Base-by-base conservation (phyloP, 2,888 invertebrate genomes). In the Therioaphis trifolii region DNA sequence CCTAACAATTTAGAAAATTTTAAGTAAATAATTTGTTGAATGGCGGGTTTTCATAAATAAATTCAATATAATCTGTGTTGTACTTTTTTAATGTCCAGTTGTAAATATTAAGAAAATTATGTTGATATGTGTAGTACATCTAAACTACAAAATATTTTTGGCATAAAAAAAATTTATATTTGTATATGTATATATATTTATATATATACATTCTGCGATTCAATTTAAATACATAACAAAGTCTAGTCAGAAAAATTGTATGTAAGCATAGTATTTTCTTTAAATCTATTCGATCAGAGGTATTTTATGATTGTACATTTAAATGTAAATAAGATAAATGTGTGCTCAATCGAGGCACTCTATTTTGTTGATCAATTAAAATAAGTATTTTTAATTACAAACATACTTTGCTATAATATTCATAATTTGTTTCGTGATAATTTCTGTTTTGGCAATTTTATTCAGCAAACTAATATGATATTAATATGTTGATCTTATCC, bases 311-410 rank as follows among this genome's bases (percentile, higher is more conserved):
- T 43, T 82, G 82, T 82, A 82, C 12, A 82, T 74, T 82, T 21
- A 29, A 82, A 74, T 82, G 72, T 82, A 82, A 66, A 82, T 82
- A 82, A 82, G 40, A 61, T 52, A 63, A 46, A n/a, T 1, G 49
- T 52, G 82, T 82, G 63, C 49, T 63, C 69, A 52, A 27, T 21
- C 52, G 49, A 35, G 5, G 24, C 74, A 66, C 74, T 63, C 7
- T 82, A 72, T 82, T 82, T 82, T 82, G 66, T 74, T 74, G 72
- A 82, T 63, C 61, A 74, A 74, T 82, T 82, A 35, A 40, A 35
- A 29, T 80, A 71, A 80, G 80, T 71, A 72, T 72, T 72, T 82
- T 82, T 52, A 74, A 63, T 68, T 52, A 63, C 18, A 49, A 43
- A 80, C 27, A 21, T 69, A 40, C n/a, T 27, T 69, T 43, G 24